Conservation (phyloP, 2,888 invertebrate species). For the Heliconius charithonia region DNA sequence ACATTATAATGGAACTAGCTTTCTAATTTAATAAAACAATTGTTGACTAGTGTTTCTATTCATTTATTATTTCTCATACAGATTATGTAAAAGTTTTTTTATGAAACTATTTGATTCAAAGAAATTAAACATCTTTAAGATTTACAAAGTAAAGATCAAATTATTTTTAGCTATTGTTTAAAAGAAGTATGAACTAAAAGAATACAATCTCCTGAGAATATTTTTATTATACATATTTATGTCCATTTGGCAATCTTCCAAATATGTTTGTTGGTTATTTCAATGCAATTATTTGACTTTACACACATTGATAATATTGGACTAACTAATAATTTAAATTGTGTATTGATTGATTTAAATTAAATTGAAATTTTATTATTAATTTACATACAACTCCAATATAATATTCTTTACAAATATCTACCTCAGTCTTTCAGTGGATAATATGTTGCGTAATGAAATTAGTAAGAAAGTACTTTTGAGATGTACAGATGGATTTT, state of each 20-base stretch:
- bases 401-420: too few relatives aligned
- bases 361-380: too few relatives aligned
- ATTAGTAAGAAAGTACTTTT: too few relatives aligned
- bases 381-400: too few relatives aligned
- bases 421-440: too few relatives aligned
- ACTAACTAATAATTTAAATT: neutral
- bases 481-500: neutral
- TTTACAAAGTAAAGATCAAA: neutral
- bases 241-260: slow-evolving; percentile 66
- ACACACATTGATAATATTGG: slow-evolving; percentile 27
- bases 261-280: slow-evolving; percentile 44
- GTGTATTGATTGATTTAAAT: neutral
- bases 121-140: neutral
- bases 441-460: too few relatives aligned
- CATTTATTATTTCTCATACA: neutral
- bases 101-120: too few relatives aligned
- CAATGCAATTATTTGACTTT: slow-evolving; percentile 35
- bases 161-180: slow-evolving; percentile 2
- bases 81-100: neutral
- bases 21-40: slow-evolving; percentile 2
- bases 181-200: slow-evolving; percentile 12
- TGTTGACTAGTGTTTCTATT: neutral
- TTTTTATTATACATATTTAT: slow-evolving; percentile 45
- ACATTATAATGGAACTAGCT: neutral
- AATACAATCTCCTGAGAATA: slow-evolving; percentile 29